Percentiles rank a stretch among this genome's conserved stretches.
Evolutionary conservation across 2,888 invertebrate species (phyloP).

Genomic region (Pheosia tremula): DNA sequence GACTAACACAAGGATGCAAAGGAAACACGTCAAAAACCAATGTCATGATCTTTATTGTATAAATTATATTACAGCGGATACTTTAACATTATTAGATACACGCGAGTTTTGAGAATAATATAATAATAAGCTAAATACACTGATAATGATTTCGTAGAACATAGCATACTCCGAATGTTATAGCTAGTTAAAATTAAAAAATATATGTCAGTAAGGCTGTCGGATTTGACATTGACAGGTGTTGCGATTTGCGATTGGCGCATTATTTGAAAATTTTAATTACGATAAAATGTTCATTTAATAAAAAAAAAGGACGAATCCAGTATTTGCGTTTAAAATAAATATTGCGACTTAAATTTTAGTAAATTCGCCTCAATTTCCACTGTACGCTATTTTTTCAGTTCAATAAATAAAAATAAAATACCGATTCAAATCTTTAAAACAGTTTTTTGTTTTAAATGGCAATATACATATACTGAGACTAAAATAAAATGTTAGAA

Average conservation of each 20-base stretch:
- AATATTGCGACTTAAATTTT: conserved; percentile 42
- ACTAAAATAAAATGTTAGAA: background rate
- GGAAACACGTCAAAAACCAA: conserved; percentile 34
- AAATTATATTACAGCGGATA: conserved; percentile 44
- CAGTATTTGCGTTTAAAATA: conserved; percentile 19
- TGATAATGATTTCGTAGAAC: conserved; percentile 14
- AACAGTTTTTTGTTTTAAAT: conserved; percentile 16
- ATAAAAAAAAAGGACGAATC: background rate
- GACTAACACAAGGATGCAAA: too few species aligned
- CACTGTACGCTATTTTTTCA: conserved; percentile 14
- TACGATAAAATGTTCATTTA: too few species aligned
- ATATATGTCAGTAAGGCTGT: background rate
- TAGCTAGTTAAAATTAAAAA: background rate
- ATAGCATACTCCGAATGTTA: conserved; percentile 7
- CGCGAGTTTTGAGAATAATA: conserved; percentile 18
- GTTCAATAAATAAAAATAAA: conserved; percentile 20
- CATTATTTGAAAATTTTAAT: too few species aligned
- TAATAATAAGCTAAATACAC: conserved; percentile 16
- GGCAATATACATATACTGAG: conserved; percentile 20
- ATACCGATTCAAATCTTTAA: conserved; percentile 15
- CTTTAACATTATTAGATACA: conserved; percentile 34
- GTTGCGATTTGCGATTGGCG: background rate
- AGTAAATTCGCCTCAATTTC: conserved; percentile 47
- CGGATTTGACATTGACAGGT: background rate
- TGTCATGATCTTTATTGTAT: conserved; percentile 48